Base-by-base conservation (phyloP, 2,113 vertebrate species). In the Dissostichus mawsoni region DNA sequence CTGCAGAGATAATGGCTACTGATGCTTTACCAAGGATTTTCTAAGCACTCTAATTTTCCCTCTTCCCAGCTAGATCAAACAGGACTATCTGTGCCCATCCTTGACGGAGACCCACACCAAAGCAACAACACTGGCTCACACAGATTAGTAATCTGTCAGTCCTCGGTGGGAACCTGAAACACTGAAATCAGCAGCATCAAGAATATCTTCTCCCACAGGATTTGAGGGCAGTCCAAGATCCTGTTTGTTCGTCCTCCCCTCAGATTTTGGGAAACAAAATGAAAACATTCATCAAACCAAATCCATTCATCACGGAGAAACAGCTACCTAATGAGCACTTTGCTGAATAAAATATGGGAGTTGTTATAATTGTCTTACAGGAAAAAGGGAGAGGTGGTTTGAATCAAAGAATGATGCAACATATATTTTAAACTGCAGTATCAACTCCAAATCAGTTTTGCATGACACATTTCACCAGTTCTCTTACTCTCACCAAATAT, bases 31-130 rank as follows among this genome's bases (percentile, higher is more conserved):
- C 76, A 44, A 87, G 84, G 84, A 84, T 90, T 88, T 92, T 89
- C 74, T 36, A 51, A 80, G 52, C 72, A 57, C 69, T 85, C 80
- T 85, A 78, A 91, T 92, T 90, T 85, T 86, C 86, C 75, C 23
- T 80, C 81, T 69, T 86, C 72, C 86, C 81, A 75, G 81, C 11
- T 33, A 81, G 86, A 90, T 92, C 91, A 91, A 92, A 90, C 78
- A 68, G 56, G 36, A 77, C 86, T 81, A 57, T 90, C 78, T 74
- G 70, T 52, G 67, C 64, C 67, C 89, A 77, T 76, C 90, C 89
- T 72, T 85, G 88, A 90, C 87, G 74, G 53, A 66, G 89, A 90
- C 83, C 87, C 84, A 78, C 90, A 92, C 84, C 80, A 81, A 83
- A 89, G 89, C 86, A 91, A 74, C 87, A 87, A 92, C 74, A 87